Evolutionary conservation across 2,888 invertebrate genomes (phyloP).

Genomic region (Nomada goodeniana): DNA sequence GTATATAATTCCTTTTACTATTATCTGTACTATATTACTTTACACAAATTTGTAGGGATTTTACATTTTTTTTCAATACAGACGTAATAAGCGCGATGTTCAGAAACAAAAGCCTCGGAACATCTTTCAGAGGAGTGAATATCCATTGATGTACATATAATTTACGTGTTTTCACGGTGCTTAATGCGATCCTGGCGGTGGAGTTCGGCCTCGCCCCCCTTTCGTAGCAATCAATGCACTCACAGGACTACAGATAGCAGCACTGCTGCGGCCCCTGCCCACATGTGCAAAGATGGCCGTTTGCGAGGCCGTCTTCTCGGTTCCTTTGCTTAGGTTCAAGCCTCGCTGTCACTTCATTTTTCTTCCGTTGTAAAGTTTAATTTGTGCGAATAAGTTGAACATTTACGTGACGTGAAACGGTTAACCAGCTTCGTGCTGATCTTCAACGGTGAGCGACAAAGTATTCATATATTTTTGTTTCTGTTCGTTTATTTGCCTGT

Average conservation of each 20-base stretch:
- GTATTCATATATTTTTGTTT: constrained; percentile 43
- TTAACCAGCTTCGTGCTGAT: constrained; percentile 37
- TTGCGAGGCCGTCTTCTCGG: constrained; percentile 68
- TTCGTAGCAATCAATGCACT: constrained; percentile 69
- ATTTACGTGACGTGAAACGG: constrained; percentile 19
- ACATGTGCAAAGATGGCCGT: constrained; percentile 81
- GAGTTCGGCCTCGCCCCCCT: constrained; percentile 73
- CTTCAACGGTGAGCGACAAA: constrained; percentile 62
- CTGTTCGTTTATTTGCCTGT: constrained; percentile 5
- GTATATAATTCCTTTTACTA: neutral
- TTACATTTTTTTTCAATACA: neutral
- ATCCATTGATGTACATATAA: constrained; percentile 16
- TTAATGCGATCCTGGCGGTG: constrained; percentile 53
- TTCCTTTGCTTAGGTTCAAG: constrained; percentile 58
- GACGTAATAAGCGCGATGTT: neutral
- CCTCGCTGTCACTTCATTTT: constrained; percentile 49
- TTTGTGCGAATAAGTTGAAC: constrained; percentile 28
- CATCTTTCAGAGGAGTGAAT: neutral
- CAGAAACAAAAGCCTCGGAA: neutral
- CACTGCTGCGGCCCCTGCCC: constrained; percentile 76
- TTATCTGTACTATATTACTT: neutral
- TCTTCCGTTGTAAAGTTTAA: constrained; percentile 40
- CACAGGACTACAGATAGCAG: constrained; percentile 75
- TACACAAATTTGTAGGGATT: neutral
- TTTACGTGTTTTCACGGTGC: constrained; percentile 39